Base-by-base conservation (phyloP, 2,888 invertebrate genomes). In the Drosophila meridiana region DNA sequence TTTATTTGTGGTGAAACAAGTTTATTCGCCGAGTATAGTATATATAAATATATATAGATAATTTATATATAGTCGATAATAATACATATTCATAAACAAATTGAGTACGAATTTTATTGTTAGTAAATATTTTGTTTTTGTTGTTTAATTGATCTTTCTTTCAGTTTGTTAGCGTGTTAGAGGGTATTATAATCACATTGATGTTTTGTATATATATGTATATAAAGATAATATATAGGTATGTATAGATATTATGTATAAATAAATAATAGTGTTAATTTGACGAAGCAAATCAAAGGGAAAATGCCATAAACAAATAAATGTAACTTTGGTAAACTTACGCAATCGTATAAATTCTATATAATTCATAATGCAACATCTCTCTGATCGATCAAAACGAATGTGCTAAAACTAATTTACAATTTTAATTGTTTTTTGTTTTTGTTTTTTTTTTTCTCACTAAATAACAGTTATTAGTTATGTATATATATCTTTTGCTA, bases 241-340 rank as follows among this genome's bases (percentile, higher is more conserved):
- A 56, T 64, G 38, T 57, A 36, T 55, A 40, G 20, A 56, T 14
- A 30, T n/a, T 63, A 57, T 55, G 45, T 62, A 57, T 62, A 82
- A 73, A 84, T 87, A 83, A 87, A 82, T 82, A 82, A 85, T 72
- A 73, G 59, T 67, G 60, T 67, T 57, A 69, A 75, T 69, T 73
- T 72, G 72, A 75, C 56, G 55, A 63, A 69, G 78, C 69, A 78
- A 66, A 77, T 71, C 52, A 64, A 66, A 60, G 69, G 60, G 76
- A 83, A 87, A 84, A 82, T 84, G 82, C 76, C 70, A 75, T 76
- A 75, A 81, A 70, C 78, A 74, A 81, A 84, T 89, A 87, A 88
- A 74, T 86, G 86, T 88, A 86, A 88, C 86, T 86, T 86, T 86
- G 86, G 86, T 86, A 83, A 76, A 75, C 90, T 86, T 87, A 86